Conservation (phyloP, 2,888 invertebrate genomes). For the Epirrhoe tristata region DNA sequence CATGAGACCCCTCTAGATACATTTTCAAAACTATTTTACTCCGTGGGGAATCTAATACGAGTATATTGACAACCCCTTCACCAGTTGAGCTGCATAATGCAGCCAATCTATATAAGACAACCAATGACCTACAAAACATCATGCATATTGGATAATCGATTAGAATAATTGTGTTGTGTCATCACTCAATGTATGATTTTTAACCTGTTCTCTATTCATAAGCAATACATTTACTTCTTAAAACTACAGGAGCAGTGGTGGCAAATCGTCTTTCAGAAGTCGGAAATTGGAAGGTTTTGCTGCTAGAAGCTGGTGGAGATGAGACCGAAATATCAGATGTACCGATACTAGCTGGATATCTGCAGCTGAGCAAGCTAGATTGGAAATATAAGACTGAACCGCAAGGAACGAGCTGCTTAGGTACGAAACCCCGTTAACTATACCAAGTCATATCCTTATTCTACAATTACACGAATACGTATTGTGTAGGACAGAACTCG, state of each 20-base stretch:
- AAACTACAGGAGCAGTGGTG: slow-evolving; percentile 89
- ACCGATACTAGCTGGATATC: slow-evolving; percentile 93
- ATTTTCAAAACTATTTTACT: neutral
- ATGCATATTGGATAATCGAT: too few species aligned
- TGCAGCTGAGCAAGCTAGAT: slow-evolving; percentile 94
- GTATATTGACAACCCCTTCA: too few species aligned
- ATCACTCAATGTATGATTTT: too few species aligned
- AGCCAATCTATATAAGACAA: too few species aligned
- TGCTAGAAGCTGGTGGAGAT: slow-evolving; percentile 95
- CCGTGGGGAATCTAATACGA: too few species aligned
- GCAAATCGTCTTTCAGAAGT: slow-evolving; percentile 93
- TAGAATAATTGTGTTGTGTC: too few species aligned
- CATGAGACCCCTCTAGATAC: too few species aligned
- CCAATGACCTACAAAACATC: too few species aligned
- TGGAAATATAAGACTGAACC: slow-evolving; percentile 98
- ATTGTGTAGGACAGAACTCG: too few species aligned
- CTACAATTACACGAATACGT: too few species aligned
- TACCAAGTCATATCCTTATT: neutral
- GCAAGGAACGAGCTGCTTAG: slow-evolving; percentile 91
- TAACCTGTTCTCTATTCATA: too few species aligned
- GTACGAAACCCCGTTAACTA: slow-evolving; percentile 70
- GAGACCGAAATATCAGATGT: slow-evolving; percentile 96
- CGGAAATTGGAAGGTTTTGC: slow-evolving; percentile 91
- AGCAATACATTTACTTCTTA: neutral
- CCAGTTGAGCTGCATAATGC: too few species aligned